These are phyloP conservation scores for Cosmorhoe ocellata DNA, from an alignment of 2,888 invertebrate genomes.

Conservation along the genomic window DNA sequence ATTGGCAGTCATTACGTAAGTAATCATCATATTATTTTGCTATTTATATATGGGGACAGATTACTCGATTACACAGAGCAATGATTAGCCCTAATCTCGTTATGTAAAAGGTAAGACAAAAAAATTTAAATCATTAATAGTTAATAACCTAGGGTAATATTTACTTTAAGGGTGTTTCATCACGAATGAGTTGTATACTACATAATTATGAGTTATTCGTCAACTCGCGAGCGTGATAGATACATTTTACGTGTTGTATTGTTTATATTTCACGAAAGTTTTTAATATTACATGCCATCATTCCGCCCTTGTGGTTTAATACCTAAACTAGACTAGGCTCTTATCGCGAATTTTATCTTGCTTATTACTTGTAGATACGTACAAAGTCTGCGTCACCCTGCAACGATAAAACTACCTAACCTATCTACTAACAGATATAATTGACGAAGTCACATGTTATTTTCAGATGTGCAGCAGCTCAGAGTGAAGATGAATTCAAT, in stretches of 20 bases:
- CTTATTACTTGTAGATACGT: conserved; percentile 56
- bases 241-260: no score
- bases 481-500: conserved; percentile 60
- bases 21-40: conserved; percentile 38
- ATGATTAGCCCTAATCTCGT: conserved; percentile 11
- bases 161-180: no score
- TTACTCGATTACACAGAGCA: no score
- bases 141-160: no score
- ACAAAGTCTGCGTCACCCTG: conserved; percentile 67
- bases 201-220: no score
- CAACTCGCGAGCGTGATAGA: no score
- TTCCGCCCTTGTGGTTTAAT: no score
- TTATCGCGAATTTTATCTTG: conserved; percentile 71
- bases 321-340: conserved; percentile 41
- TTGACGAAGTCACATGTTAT: conserved; percentile 60
- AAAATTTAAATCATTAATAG: no score
- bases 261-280: no score
- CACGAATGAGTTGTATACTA: no score
- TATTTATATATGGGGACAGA: conserved; percentile 7
- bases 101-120: conserved; percentile 14
- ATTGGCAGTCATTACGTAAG: conserved; percentile 65
- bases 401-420: conserved; percentile 53
- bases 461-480: conserved; percentile 47
- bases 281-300: no score
- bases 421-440: conserved; percentile 35